Evolutionary conservation across 1,140 invertebrate genomes (phyloP).

Genomic region (Drosophila kikkawai): DNA sequence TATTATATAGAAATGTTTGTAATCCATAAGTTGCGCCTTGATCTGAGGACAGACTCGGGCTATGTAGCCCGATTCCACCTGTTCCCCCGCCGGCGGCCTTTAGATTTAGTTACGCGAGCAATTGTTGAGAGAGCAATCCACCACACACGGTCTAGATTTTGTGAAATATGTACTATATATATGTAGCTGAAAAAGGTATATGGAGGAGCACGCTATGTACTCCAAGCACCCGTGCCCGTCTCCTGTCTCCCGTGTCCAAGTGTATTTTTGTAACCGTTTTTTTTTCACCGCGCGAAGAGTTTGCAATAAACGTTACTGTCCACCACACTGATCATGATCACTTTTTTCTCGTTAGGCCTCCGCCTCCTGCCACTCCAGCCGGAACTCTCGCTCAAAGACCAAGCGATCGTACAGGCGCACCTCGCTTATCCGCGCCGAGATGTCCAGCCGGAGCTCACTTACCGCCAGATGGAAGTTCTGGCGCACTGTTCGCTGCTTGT

Average conservation of each 20-base stretch:
- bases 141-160: slow-evolving; percentile 29
- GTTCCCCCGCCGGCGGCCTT: slow-evolving; percentile 20
- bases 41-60: slow-evolving; percentile 21
- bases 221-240: slow-evolving; percentile 6
- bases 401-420: slow-evolving; percentile 75
- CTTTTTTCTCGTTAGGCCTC: slow-evolving; percentile 33
- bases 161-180: slow-evolving; percentile 37
- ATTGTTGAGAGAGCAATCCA: slow-evolving; percentile 43
- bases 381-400: slow-evolving; percentile 80
- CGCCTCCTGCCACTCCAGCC: slow-evolving; percentile 74
- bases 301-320: slow-evolving; percentile 72
- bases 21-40: slow-evolving; percentile 42
- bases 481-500: slow-evolving; percentile 73
- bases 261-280: slow-evolving; percentile 72
- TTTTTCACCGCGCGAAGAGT: slow-evolving; percentile 55
- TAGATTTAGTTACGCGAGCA: slow-evolving; percentile 72
- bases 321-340: slow-evolving; percentile 13
- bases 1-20: slow-evolving; percentile 46
- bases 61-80: slow-evolving; percentile 3
- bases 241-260: slow-evolving; percentile 31
- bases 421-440: slow-evolving; percentile 77
- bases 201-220: slow-evolving; percentile 29
- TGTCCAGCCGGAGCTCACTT: slow-evolving; percentile 77
- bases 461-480: slow-evolving; percentile 81
- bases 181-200: slow-evolving; percentile 27